These are phyloP conservation scores for Lindbergichthys nudifrons DNA, from an alignment of 2,797 vertebrate genomes.

Conservation along the genomic window DNA sequence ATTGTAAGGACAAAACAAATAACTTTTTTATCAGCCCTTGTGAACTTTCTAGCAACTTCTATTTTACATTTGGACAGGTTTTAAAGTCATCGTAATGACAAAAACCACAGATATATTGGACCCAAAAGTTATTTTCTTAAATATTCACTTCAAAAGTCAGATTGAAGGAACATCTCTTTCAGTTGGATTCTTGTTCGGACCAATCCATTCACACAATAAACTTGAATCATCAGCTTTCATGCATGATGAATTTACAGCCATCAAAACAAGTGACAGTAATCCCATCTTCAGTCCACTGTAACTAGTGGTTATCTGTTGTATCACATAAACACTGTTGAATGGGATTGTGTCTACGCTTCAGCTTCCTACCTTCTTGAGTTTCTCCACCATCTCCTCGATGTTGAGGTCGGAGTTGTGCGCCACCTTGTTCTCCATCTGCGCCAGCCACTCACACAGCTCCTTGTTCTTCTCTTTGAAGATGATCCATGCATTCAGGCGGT, in stretches of 20 bases:
- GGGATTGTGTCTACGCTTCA: background rate
- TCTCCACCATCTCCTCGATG: slow-evolving; percentile 97
- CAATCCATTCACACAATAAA: background rate
- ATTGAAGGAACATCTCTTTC: too few relatives aligned
- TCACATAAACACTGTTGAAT: background rate
- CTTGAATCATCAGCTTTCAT: background rate
- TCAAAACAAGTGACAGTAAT: background rate
- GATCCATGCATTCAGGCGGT: slow-evolving; percentile 92
- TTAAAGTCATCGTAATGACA: too few relatives aligned
- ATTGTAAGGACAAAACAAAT: too few relatives aligned
- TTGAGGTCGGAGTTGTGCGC: slow-evolving; percentile 89
- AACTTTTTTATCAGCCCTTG: too few relatives aligned
- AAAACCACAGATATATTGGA: too few relatives aligned
- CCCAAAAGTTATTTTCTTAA: background rate
- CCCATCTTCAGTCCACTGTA: background rate
- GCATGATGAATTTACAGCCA: background rate
- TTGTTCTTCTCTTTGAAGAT: slow-evolving; percentile 95
- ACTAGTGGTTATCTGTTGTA: too few relatives aligned
- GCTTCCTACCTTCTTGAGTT: slow-evolving; percentile 91
- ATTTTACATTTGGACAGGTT: too few relatives aligned
- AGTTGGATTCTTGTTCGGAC: too few relatives aligned
- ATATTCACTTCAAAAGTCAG: background rate
- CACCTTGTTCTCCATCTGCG: slow-evolving; percentile 95
- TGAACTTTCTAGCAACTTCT: too few relatives aligned
- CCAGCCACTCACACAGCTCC: slow-evolving; percentile 94